These are phyloP conservation scores for Charadrius vociferus DNA, from an alignment of 2,113 vertebrate species.

Conservation along the genomic window DNA sequence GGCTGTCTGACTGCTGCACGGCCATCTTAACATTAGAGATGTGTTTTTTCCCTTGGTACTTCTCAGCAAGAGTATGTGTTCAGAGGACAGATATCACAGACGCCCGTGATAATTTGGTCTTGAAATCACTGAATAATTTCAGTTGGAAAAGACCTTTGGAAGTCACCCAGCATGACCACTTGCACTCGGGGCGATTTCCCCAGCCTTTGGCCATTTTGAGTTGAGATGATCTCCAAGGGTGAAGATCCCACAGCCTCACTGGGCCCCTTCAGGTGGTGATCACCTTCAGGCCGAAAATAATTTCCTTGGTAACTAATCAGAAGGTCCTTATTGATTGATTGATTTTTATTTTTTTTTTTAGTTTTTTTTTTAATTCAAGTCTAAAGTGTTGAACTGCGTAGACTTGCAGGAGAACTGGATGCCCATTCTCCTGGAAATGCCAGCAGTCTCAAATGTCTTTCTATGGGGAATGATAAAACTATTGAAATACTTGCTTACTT, in stretches of 20 bases:
- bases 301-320: background rate
- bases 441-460: background rate
- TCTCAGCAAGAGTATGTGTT: background rate
- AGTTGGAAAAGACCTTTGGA: background rate
- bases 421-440: background rate
- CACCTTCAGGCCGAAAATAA: background rate
- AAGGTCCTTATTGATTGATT: background rate
- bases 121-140: background rate
- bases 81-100: background rate
- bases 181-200: background rate
- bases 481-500: background rate
- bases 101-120: background rate
- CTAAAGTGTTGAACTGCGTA: background rate
- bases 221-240: background rate
- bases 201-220: background rate
- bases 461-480: background rate
- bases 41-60: background rate
- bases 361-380: background rate
- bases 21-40: background rate
- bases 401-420: background rate
- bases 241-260: background rate
- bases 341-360: rapidly evolving
- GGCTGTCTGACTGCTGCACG: background rate
- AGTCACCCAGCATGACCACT: background rate
- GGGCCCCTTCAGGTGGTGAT: background rate